phyloP scores from a whole-genome alignment of 1,140 invertebrate genomes.

The Leptinotarsa lineolata region DNA sequence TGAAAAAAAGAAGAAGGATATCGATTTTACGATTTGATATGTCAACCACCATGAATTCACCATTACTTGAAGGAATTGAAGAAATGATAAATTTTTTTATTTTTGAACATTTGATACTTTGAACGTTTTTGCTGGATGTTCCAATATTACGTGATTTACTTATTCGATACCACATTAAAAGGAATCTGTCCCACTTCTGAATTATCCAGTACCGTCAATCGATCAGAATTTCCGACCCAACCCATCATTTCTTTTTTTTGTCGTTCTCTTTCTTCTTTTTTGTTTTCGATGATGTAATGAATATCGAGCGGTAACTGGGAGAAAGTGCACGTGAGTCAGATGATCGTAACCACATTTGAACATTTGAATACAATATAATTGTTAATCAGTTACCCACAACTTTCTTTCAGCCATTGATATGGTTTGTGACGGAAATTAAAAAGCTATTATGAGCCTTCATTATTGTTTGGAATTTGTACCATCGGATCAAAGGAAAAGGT shows the following conservation, averaged over 20 bases:
- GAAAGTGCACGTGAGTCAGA: neutral
- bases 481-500: no score
- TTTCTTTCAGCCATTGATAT: neutral
- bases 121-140: no score
- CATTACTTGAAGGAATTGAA: neutral
- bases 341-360: neutral
- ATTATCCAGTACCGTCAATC: neutral
- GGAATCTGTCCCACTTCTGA: neutral
- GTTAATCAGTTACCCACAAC: neutral
- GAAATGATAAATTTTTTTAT: neutral
- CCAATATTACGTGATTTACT: no score
- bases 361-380: constrained; percentile 6
- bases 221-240: neutral
- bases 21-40: no score
- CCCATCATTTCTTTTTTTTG: neutral
- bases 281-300: neutral
- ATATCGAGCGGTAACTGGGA: neutral
- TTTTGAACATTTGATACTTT: neutral
- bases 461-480: no score
- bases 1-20: no score
- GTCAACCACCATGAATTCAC: no score
- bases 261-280: neutral
- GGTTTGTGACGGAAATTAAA: no score
- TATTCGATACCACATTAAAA: no score
- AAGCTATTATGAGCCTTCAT: no score